Base-by-base conservation (phyloP, 1,140 invertebrate species). In the Monomorium pharaonis region DNA sequence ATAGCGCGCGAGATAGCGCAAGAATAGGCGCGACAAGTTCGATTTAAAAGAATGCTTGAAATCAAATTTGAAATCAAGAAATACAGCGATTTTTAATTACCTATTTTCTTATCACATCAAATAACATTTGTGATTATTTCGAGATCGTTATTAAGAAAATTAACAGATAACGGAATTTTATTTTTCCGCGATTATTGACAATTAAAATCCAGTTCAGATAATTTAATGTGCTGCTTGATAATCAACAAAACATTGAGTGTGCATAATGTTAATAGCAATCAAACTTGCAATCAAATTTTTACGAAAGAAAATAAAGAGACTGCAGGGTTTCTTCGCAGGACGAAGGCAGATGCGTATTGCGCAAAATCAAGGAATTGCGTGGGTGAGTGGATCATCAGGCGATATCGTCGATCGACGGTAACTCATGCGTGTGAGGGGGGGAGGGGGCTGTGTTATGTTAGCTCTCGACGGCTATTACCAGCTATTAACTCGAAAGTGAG, bases 401-500 rank as follows among this genome's bases (percentile, higher is more conserved):
- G 78, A 86, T 86, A 86, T 86, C 84, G 62, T 58, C 27, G 84
- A 78, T 67, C 49, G 84, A 78, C 67, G 37, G 58, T 78, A 78
- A 86, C 56, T 86, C 78, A 70, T 86, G 85, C 78, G 69, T 74
- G n/a, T n/a, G n/a, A n/a, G n/a, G n/a, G n/a, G n/a, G n/a, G n/a
- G n/a, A n/a, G 81, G 78, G 63, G 69, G 63, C 47, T 70, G 49
- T 63, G 80, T 91, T 91, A 74, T 87, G 81, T 88, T 91, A 92
- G 88, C 90, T 89, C 90, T 91, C 87, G 84, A 92, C 85, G 37
- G 77, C 90, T 91, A 92, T 91, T 92, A 90, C 78, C 62, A 67
- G 67, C 87, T 90, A 91, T 92, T 90, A 91, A 87, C 75, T 87
- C 70, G 72, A 88, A 84, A 76, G 72, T 65, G 74, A 70, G 74